Percentiles rank a stretch among this genome's conserved stretches.
phyloP scores from a whole-genome alignment of 1,140 invertebrate genomes.

The Diabrotica undecimpunctata region DNA sequence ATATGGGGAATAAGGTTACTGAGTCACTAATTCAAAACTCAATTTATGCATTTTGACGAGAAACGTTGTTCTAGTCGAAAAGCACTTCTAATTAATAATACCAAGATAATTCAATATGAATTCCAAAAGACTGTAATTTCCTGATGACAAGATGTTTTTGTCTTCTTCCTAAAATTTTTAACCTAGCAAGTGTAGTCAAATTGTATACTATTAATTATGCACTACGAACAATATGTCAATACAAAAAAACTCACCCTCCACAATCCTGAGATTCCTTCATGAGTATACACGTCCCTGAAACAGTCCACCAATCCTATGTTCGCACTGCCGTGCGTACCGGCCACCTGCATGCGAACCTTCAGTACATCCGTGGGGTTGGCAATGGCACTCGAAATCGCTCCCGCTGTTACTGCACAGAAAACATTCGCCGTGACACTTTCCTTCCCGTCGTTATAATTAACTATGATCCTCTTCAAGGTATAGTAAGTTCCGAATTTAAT shows the following conservation, averaged over 20 bases:
- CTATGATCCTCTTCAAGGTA: constrained; percentile 71
- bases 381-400: constrained; percentile 88
- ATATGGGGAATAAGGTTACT: too few relatives aligned
- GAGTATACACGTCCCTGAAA: constrained; percentile 73
- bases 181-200: too few relatives aligned
- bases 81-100: too few relatives aligned
- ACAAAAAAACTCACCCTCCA: constrained; percentile 66
- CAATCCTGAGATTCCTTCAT: constrained; percentile 77
- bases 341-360: constrained; percentile 93
- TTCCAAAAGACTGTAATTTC: too few relatives aligned
- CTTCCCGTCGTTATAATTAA: constrained; percentile 58
- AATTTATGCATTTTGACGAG: too few relatives aligned
- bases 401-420: constrained; percentile 77
- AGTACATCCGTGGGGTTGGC: constrained; percentile 97
- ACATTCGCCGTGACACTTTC: constrained; percentile 79
- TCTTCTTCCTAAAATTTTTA: too few relatives aligned
- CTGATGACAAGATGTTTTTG: too few relatives aligned
- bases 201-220: too few relatives aligned
- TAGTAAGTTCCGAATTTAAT: constrained; percentile 97
- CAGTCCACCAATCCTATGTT: constrained; percentile 64
- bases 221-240: too few relatives aligned
- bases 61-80: too few relatives aligned
- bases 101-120: too few relatives aligned
- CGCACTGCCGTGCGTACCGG: constrained; percentile 49
- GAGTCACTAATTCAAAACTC: too few relatives aligned